Conservation (phyloP, 2,797 vertebrate species). For the Anomalospiza imberbis region DNA sequence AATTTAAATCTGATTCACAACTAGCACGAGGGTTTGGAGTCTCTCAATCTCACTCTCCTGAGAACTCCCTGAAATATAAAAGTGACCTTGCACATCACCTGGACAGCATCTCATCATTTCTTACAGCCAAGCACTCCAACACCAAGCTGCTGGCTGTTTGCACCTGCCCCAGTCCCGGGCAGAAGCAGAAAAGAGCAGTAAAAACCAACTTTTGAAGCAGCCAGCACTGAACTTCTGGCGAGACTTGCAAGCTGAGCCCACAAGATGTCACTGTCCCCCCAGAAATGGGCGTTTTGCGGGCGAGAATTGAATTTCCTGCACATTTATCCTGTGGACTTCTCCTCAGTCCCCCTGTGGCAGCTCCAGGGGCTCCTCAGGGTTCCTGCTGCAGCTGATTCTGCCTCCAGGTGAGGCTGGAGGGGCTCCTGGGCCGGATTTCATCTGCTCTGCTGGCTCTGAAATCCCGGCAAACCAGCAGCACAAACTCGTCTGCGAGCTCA, state of each 20-base stretch:
- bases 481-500: neutral
- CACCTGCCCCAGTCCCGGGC: rapidly evolving
- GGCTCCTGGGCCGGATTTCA: neutral
- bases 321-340: rapidly evolving
- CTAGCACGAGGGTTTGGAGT: neutral
- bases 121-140: neutral
- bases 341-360: neutral
- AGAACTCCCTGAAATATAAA: neutral
- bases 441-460: neutral
- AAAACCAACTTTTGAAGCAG: rapidly evolving
- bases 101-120: rapidly evolving
- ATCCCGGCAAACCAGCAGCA: neutral
- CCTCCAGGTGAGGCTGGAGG: neutral
- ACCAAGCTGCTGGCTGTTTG: rapidly evolving
- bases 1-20: neutral
- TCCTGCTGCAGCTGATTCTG: neutral
- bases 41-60: neutral
- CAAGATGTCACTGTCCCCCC: constrained; percentile 66
- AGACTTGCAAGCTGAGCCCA: constrained; percentile 3
- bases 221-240: neutral
- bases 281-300: neutral
- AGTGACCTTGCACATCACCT: too few relatives aligned
- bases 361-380: neutral
- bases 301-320: rapidly evolving
- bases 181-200: rapidly evolving